phyloP scores from a whole-genome alignment of 2,888 invertebrate genomes.

The Drosophila longiperda region DNA sequence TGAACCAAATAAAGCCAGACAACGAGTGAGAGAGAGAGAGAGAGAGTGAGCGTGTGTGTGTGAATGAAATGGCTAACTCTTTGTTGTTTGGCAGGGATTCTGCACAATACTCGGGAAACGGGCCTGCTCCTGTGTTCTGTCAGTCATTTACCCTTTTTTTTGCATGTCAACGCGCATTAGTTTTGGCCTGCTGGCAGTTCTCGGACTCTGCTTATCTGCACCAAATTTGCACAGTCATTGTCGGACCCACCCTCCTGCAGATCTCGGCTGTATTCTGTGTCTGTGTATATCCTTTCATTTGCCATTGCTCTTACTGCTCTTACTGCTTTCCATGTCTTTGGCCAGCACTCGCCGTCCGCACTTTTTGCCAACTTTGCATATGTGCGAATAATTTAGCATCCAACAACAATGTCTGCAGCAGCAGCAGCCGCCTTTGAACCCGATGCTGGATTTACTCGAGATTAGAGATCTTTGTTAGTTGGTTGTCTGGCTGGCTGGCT shows the following conservation, averaged over 20 bases:
- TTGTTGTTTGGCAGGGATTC: constrained; percentile 39
- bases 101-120: constrained; percentile 12
- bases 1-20: constrained; percentile 16
- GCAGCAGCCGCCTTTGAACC: constrained; percentile 38
- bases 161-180: constrained; percentile 82
- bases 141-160: constrained; percentile 81
- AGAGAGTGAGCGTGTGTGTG: not conserved
- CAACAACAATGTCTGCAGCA: constrained; percentile 32
- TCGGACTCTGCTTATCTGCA: constrained; percentile 81
- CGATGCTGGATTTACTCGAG: constrained; percentile 76
- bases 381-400: constrained; percentile 78
- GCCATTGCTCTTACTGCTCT: constrained; percentile 21
- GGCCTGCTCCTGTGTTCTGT: constrained; percentile 66
- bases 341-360: constrained; percentile 37
- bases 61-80: constrained; percentile 29
- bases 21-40: constrained; percentile 2
- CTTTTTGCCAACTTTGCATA: constrained; percentile 81
- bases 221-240: constrained; percentile 82
- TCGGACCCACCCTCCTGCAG: constrained; percentile 29
- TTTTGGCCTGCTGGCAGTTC: constrained; percentile 68
- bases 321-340: constrained; percentile 32
- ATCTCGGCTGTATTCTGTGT: constrained; percentile 28
- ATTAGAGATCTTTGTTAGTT: constrained; percentile 81
- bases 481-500: constrained; percentile 35
- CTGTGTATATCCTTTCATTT: constrained; percentile 55